Evolutionary conservation across 2,888 invertebrate genomes (phyloP), one percentile per base, ranked within the genome.

Genomic region (Chironomus riparius): DNA sequence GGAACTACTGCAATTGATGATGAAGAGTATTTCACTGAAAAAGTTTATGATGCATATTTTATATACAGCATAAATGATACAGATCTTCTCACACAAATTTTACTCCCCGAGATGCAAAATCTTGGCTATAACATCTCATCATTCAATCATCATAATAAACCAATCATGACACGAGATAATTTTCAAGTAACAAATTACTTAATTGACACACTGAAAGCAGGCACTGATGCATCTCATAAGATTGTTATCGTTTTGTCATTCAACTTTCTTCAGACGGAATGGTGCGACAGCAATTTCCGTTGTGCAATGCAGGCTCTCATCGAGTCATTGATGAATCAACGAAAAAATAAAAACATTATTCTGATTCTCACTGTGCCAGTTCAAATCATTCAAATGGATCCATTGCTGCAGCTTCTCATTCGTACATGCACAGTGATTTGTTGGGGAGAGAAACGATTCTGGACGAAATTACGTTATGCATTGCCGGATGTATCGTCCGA

Each of bases 31-130:
- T 75, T 22, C 28, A 22, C 12, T 13, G 90, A 91, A 81, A 89
- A 92, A 80, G 87, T 92, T 7, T 94, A 92, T 84, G 95, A 95
- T 83, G 94, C 93, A 77, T 95, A 95, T 85, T 88, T 95, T 82
- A 90, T 93, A 78, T 95, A 95, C 86, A 92, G 92, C 83, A 89
- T 90, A 79, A 88, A 91, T 79, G 94, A 94, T 87, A 92, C 86
- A 84, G 91, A 86, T 86, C 90, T 87, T 81, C 88, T 88, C 86
- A 91, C 83, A 83, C 89, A 85, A 83, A 90, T 86, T 83, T 90
- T 86, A 81, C 92, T 85, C 85, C 90, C 83, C 80, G 92, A 92
- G 81, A 83, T 94, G 78, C 93, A 94, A 83, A 91, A 90, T 81
- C 83, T 83, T 78, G 87, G 87, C 77, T 86, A 86, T 79, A 84